phyloP scores from a whole-genome alignment of 2,113 vertebrate genomes.

The Nettapus auritus region DNA sequence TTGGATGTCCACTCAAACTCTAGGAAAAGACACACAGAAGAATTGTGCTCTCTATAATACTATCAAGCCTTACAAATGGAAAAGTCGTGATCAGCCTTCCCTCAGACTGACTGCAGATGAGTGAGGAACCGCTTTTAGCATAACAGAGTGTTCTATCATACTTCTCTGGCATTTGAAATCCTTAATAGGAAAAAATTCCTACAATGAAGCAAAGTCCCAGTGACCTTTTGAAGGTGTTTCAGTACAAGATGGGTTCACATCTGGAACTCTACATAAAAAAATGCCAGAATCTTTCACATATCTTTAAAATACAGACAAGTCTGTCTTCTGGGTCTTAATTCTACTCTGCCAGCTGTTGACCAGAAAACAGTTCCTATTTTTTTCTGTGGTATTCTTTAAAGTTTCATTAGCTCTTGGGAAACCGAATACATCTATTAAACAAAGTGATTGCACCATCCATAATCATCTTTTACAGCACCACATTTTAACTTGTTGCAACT shows the following conservation, averaged over 20 bases:
- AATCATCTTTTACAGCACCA: neutral
- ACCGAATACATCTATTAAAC: neutral
- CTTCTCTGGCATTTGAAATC: neutral
- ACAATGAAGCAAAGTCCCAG: neutral
- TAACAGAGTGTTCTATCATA: neutral
- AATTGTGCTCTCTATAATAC: neutral
- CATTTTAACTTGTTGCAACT: neutral
- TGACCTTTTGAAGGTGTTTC: neutral
- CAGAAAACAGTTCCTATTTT: neutral
- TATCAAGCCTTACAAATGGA: neutral
- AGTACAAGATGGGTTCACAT: neutral
- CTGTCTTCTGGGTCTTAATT: neutral
- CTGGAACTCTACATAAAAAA: neutral
- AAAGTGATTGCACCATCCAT: neutral
- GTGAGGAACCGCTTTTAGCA: neutral
- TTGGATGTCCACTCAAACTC: neutral
- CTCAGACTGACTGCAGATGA: neutral
- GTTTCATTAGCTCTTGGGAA: neutral
- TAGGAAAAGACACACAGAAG: neutral
- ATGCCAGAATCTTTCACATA: neutral
- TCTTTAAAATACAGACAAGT: neutral
- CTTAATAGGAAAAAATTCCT: neutral
- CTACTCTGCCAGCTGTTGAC: neutral
- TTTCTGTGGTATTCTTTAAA: neutral
- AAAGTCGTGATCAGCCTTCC: neutral